Evolutionary conservation across 2,113 vertebrate species (phyloP).

Genomic region (Eurypyga helias): DNA sequence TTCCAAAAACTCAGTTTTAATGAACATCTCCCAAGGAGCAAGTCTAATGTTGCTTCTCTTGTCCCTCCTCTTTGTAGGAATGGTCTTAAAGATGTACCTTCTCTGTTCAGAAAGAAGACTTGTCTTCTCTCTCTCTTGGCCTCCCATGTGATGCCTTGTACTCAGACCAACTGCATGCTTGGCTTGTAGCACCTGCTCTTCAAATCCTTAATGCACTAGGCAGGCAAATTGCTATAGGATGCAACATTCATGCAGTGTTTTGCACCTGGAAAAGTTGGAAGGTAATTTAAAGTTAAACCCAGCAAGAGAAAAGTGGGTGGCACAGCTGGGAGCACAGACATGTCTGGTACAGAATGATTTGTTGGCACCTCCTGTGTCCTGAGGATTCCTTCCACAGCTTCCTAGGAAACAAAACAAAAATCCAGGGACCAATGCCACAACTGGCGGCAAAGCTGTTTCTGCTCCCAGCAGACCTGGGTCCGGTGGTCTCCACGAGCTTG

Average conservation of each 20-base stretch:
- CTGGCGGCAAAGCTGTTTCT: not conserved
- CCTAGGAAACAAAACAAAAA: fast-evolving
- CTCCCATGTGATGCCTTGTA: not conserved
- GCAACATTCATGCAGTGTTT: not conserved
- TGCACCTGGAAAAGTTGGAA: not conserved
- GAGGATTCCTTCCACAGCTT: not conserved
- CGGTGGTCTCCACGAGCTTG: not conserved
- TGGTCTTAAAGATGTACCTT: not conserved
- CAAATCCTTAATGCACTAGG: not conserved
- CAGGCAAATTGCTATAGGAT: not conserved
- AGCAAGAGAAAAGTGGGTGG: not conserved
- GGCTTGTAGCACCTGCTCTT: not conserved
- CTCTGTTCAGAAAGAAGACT: not conserved
- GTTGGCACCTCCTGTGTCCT: not conserved
- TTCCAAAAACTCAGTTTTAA: not conserved
- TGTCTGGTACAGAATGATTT: not conserved
- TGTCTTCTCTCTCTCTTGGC: not conserved
- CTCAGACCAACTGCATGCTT: not conserved
- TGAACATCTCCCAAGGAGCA: not conserved
- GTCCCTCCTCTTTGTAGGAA: not conserved
- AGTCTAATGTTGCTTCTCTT: not conserved
- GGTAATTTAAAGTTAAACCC: not conserved
- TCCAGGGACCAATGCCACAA: not conserved
- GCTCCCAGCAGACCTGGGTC: not conserved
- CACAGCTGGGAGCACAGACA: too few relatives aligned